These are phyloP conservation scores for Sphyrna mokarran DNA, from an alignment of 2,113 vertebrate genomes.

Conservation along the genomic window DNA sequence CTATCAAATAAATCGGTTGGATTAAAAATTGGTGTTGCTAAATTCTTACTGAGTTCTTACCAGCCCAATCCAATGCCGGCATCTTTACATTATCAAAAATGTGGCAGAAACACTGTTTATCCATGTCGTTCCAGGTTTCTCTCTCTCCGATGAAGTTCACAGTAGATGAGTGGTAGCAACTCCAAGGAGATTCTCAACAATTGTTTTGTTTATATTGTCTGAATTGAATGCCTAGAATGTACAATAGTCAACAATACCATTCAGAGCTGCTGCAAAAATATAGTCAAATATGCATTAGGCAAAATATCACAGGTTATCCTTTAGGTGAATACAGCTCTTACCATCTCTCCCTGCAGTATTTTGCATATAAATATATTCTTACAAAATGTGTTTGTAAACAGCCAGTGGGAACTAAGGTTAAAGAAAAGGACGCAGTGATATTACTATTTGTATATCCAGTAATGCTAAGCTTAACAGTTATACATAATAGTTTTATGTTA, in stretches of 20 bases:
- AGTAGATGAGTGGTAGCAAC: neutral
- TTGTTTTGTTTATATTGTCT: neutral
- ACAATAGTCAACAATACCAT: neutral
- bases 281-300: neutral
- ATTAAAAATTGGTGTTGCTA: too few species aligned
- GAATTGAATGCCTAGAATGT: neutral
- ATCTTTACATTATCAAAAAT: too few species aligned
- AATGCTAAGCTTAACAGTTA: neutral
- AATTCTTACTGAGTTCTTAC: too few species aligned
- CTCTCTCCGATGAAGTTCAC: neutral
- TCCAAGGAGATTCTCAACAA: neutral
- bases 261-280: neutral
- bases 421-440: neutral
- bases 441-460: neutral
- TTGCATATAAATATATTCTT: neutral
- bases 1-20: too few species aligned
- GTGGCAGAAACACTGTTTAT: neutral
- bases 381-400: neutral
- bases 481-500: neutral
- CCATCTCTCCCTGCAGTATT: neutral
- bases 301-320: neutral
- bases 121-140: neutral
- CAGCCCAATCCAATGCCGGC: too few species aligned
- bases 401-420: neutral
- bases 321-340: neutral